Base-by-base conservation (phyloP, 2,113 vertebrate genomes). In the Enhydra lutris region DNA sequence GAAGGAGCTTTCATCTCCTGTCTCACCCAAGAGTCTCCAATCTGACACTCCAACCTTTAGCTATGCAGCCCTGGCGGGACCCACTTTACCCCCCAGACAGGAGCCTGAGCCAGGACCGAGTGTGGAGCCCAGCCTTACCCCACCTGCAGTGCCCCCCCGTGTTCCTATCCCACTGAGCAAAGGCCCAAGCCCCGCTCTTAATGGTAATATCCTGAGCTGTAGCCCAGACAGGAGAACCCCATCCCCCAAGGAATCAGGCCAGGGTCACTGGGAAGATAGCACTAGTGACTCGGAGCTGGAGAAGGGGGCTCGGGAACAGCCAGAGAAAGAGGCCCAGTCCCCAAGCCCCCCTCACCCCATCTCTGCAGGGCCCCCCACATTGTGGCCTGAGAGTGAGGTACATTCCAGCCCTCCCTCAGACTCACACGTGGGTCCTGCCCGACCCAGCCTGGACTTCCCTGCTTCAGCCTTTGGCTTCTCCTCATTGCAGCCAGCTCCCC, bases 281-380 rank as follows among this genome's bases (percentile, higher is more conserved):
- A 86, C 69, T 6, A 99, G 99, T 88, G 99, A 99, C 98, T 99
- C 98, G 4, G 99, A 99, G 85, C 88, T 99, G 86, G 99, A 99
- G 89, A 99, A 99, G 98, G 99, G 99, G 1, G 99, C 99, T 95
- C 99, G 99, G 98, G 99, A 99, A 88, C 99, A 98, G 96, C 99
- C 99, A 11, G 99, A 99, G 87, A 99, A 99, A 97, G 99, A 99
- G 76, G 96, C 97, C 10, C 99, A 98, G 45, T 95, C 98, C 47
- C 98, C 99, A 47, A 99, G 98, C 79, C 95, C 98, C 0, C 14
- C 47, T 0, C 83, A 90, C 47, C 78, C 95, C 4, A 13, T 42
- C 4, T n/a, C 96, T 36, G 89, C 97, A 97, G 97, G 98, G 94
- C 61, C 98, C 98, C 10, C 98, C 93, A 55, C 98, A 98, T 10